Evolutionary conservation across 2,797 vertebrate genomes (phyloP), one percentile per base, ranked within the genome.

Genomic region (Tragelaphus eurycerus): DNA sequence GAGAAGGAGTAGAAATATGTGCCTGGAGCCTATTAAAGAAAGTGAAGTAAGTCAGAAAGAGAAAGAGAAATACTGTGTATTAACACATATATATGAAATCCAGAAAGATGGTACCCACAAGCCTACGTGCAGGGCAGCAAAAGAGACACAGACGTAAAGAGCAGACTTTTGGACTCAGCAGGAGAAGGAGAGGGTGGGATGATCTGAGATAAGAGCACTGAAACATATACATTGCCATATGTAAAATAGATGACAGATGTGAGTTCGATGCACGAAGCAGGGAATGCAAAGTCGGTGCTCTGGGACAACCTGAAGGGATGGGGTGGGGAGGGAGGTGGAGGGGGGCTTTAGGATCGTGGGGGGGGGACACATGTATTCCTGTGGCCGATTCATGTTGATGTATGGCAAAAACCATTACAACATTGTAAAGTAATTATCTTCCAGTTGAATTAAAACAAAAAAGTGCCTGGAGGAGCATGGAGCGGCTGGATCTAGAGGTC

Each of bases 281-380:
- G n/a, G 19, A 67, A n/a, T 0, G 14, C 19, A 71, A 23, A 71
- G 5, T 38, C 4, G 3, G 10, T 38, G 64, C 19, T 71, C n/a
- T 71, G 64, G 10, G 64, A 38, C 64, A 38, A 23, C 2, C 64
- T 71, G 17, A 10, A 38, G 64, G 64, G n/a, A 38, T 12, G 1
- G 17, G n/a, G n/a, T 67, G n/a, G n/a, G 64, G 64, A 71, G 34
- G 34, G 34, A 34, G 34, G 34, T 34, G 34, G 34, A 34, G 38
- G 64, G 64, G n/a, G 0, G 4, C 9, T 6, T 67, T n/a, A 12
- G 17, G 10, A 67, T 21, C 38, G 38, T 1, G 5, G 38, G 21
- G 17, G 34, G 17, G 10, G 10, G 5, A 38, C n/a, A 34, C 64
- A 23, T 12, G n/a, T 71, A 71, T 38, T 71, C n/a, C n/a, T 38